Conservation (phyloP, 2,113 vertebrate genomes). For the Gorsachius goisagi region DNA sequence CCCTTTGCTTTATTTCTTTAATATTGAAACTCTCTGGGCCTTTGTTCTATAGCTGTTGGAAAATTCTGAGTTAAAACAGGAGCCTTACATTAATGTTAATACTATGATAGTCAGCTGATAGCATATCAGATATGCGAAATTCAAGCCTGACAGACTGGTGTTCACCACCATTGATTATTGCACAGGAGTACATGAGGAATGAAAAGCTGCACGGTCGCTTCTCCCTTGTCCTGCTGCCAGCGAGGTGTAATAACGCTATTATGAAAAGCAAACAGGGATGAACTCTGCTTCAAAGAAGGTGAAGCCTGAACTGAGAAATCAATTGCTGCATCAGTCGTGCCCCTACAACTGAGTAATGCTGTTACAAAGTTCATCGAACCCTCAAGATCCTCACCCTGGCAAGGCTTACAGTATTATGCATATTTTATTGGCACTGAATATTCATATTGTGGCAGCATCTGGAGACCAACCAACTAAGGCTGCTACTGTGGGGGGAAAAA, state of each 20-base stretch:
- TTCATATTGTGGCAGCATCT: not conserved
- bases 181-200: not conserved
- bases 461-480: not conserved
- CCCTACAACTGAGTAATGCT: slow-evolving; percentile 13
- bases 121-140: not conserved
- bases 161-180: not conserved
- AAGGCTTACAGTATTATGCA: not conserved
- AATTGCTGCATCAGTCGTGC: slow-evolving; percentile 35
- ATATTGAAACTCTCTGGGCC: not conserved
- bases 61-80: slow-evolving; percentile 5
- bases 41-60: not conserved
- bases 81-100: not conserved
- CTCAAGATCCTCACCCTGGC: slow-evolving; percentile 1
- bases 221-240: slow-evolving; percentile 48
- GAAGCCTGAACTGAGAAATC: slow-evolving; percentile 48
- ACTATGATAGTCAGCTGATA: not conserved
- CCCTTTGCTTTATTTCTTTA: not conserved
- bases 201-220: not conserved
- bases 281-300: slow-evolving; percentile 33
- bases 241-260: slow-evolving; percentile 35
- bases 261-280: slow-evolving; percentile 49
- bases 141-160: not conserved
- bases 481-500: not conserved
- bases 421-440: not conserved
- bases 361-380: slow-evolving; percentile 31